Evolutionary conservation across 2,888 invertebrate species (phyloP), one percentile per base, ranked within the genome.

Genomic region (Campoplex nolae): DNA sequence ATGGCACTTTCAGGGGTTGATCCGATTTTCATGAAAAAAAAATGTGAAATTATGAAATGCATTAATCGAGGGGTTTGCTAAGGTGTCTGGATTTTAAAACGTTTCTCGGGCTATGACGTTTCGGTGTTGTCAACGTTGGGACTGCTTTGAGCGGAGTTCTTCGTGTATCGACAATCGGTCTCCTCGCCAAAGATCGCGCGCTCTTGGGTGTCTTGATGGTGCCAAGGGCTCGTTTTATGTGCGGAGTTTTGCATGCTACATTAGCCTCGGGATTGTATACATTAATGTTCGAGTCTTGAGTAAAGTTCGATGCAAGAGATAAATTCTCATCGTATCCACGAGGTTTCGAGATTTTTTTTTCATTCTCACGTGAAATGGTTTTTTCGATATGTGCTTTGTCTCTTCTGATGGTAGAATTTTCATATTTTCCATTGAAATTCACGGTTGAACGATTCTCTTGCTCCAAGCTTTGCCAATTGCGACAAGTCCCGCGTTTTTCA

Each of bases 81-180:
- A 92, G 70, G 83, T 91, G 91, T 79, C 91, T 90, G 4, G 92
- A 88, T 88, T 93, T 94, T 9, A 92, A 85, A 62, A 92, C 90
- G 78, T 90, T 91, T 89, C 92, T 90, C 13, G 94, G 94, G 84
- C 93, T 94, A 42, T 93, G 93, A 86, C 93, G 90, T 75, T 92
- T 94, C 0, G 93, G 92, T 28, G 93, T 92, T 56, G 90, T 88
- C 28, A 93, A 88, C 13, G 93, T 91, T 45, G 91, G 80, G 3
- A 94, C 91, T 4, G 94, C 95, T 90, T 95, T 95, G 90, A 97
- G 92, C 0, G 97, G 97, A 0, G 97, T 97, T 89, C 95, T 95
- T 16, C 94, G 93, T 90, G 95, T 95, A 87, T 95, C 95, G 11
- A 94, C 89, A 45, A 95, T 95, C 51, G 92, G 93, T 76, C 92